phyloP scores from a whole-genome alignment of 1,140 invertebrate genomes.

The Mya arenaria region DNA sequence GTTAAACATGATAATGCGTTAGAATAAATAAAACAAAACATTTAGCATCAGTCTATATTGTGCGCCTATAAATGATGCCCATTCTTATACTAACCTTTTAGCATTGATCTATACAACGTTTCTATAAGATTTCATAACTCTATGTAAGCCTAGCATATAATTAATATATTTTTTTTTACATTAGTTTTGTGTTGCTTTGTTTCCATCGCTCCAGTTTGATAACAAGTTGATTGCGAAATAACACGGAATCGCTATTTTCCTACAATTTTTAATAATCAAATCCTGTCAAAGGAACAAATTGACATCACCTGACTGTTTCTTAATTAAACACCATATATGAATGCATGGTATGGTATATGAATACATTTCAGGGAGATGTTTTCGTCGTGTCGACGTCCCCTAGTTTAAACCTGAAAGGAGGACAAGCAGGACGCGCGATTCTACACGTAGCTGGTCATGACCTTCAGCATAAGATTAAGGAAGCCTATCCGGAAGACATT shows the following conservation, averaged over 20 bases:
- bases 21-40: too few species aligned
- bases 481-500: conserved; percentile 20
- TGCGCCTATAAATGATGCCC: too few species aligned
- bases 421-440: conserved; percentile 22
- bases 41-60: too few species aligned
- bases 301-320: not conserved
- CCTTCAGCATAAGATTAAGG: conserved; percentile 37
- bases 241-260: too few species aligned
- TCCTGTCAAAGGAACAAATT: not conserved
- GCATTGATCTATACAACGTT: too few species aligned
- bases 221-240: too few species aligned
- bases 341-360: not conserved
- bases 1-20: too few species aligned
- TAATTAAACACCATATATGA: not conserved
- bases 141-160: too few species aligned
- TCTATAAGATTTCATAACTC: too few species aligned
- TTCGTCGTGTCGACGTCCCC: conserved; percentile 41
- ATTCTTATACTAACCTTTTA: too few species aligned
- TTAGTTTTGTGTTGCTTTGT: not conserved
- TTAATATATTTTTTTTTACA: too few species aligned
- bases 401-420: conserved; percentile 33
- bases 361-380: conserved; percentile 29
- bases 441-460: conserved; percentile 15
- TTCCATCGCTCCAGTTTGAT: not conserved
- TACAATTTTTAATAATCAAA: not conserved